phyloP scores from a whole-genome alignment of 2,113 vertebrate species.

The Erinaceus europaeus region DNA sequence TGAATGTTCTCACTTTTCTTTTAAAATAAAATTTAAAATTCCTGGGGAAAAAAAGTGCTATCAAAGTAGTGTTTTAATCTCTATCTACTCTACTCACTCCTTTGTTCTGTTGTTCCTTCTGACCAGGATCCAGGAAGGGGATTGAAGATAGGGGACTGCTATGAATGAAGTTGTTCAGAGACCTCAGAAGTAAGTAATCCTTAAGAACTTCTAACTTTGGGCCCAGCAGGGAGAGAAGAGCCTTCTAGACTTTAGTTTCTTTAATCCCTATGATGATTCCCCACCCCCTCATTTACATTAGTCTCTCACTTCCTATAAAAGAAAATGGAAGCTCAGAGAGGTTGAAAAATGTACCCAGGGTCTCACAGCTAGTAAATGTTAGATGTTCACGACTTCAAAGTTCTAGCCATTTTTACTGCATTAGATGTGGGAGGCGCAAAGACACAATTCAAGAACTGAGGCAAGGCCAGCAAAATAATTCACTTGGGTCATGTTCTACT shows the following conservation, averaged over 20 bases:
- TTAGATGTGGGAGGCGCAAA: background rate
- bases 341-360: background rate
- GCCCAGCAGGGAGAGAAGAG: background rate
- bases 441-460: background rate
- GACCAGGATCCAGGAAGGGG: background rate
- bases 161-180: background rate
- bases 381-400: background rate
- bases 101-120: background rate
- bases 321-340: conserved; percentile 10
- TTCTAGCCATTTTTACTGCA: background rate
- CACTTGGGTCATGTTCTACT: no score
- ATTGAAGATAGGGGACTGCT: background rate
- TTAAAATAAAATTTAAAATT: no score
- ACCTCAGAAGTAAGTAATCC: background rate
- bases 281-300: background rate
- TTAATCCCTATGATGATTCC: background rate
- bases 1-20: no score
- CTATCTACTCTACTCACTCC: background rate
- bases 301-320: background rate
- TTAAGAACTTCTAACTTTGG: background rate
- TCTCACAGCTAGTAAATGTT: background rate
- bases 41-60: no score
- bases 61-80: background rate
- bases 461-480: no score
- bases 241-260: background rate